Conservation (phyloP, 2,113 vertebrate species). For the Menura novaehollandiae region DNA sequence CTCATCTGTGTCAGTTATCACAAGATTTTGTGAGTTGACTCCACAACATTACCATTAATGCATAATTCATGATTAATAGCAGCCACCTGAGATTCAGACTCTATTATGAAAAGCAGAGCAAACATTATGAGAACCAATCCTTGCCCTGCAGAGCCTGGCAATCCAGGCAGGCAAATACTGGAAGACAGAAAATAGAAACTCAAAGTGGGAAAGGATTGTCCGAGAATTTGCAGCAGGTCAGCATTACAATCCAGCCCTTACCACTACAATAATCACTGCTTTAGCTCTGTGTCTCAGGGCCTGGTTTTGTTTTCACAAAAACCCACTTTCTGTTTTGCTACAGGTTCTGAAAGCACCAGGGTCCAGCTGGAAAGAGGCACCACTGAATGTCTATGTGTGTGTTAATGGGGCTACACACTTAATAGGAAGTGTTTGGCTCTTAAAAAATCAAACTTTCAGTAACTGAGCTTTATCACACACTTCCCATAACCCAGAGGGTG, state of each 20-base stretch:
- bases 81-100: not conserved
- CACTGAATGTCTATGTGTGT: fast-evolving
- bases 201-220: not conserved
- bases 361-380: not conserved
- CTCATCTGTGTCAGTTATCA: not conserved
- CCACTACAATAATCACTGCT: not conserved
- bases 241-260: not conserved
- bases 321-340: not conserved
- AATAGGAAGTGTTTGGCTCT: not conserved
- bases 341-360: not conserved
- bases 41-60: not conserved
- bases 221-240: not conserved
- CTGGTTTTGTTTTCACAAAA: not conserved
- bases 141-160: not conserved
- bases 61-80: slow-evolving; percentile 2
- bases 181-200: not conserved
- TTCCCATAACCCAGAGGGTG: not conserved
- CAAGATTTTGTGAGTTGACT: not conserved
- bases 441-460: not conserved
- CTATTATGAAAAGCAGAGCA: not conserved
- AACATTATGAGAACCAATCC: not conserved
- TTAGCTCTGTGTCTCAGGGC: not conserved
- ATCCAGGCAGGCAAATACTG: not conserved
- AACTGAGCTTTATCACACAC: not conserved
- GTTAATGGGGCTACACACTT: not conserved